Conservation (phyloP, 1,140 invertebrate genomes). For the Vollenhovia emeryi region DNA sequence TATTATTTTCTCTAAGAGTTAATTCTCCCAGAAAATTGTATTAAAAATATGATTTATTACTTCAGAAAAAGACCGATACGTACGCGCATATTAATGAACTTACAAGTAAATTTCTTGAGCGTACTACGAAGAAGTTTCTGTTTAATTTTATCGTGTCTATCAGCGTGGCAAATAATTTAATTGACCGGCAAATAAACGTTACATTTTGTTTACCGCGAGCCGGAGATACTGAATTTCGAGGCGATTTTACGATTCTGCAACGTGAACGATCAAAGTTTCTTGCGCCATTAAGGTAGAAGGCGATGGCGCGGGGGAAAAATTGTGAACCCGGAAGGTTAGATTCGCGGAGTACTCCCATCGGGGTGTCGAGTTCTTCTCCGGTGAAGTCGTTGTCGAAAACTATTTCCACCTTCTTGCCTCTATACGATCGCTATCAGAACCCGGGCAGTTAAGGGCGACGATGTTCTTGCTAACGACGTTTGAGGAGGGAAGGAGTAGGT, state of each 20-base stretch:
- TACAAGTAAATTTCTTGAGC: background rate
- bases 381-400: slow-evolving; percentile 56
- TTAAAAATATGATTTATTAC: background rate
- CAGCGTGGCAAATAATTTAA: background rate
- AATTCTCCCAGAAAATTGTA: background rate
- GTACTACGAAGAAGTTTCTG: background rate
- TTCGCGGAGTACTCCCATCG: slow-evolving; percentile 59
- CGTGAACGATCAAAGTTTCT: slow-evolving; percentile 44
- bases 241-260: slow-evolving; percentile 13
- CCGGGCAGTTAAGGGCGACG: slow-evolving; percentile 41
- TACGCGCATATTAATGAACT: background rate
- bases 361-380: slow-evolving; percentile 40
- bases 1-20: background rate
- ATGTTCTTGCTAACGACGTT: slow-evolving; percentile 53
- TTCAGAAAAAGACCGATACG: background rate
- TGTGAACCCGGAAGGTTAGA: slow-evolving; percentile 59
- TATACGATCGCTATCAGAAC: slow-evolving; percentile 57
- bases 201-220: too few species aligned
- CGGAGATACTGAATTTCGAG: slow-evolving; percentile 7
- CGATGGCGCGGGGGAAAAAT: slow-evolving; percentile 40
- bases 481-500: background rate
- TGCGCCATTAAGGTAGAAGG: slow-evolving; percentile 10
- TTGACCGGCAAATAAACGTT: background rate
- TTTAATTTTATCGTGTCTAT: background rate
- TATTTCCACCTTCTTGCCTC: slow-evolving; percentile 33